phyloP scores from a whole-genome alignment of 2,113 vertebrate genomes.

The Dipodomys spectabilis region DNA sequence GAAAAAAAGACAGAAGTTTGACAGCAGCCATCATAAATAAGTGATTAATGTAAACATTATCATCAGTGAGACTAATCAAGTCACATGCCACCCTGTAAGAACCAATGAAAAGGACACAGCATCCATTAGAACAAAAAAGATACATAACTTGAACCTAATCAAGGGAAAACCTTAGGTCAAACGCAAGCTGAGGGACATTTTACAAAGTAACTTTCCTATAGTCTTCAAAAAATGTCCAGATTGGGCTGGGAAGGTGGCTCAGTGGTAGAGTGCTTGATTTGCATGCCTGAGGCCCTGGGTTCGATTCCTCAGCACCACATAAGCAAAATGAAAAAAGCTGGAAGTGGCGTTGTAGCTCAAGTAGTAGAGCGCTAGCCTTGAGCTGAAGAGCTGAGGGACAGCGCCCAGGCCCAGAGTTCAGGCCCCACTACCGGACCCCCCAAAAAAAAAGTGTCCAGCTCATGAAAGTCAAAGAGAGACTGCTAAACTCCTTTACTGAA shows the following conservation, averaged over 20 bases:
- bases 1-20: neutral
- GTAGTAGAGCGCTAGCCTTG: too few relatives aligned
- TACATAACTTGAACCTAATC: neutral
- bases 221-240: neutral
- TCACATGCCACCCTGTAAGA: neutral
- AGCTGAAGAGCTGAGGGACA: too few relatives aligned
- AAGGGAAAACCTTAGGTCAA: neutral
- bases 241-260: too few relatives aligned
- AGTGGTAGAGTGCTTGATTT: too few relatives aligned
- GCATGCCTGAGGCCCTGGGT: too few relatives aligned
- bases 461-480: constrained; percentile 15
- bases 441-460: neutral
- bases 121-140: neutral
- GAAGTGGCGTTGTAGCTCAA: too few relatives aligned
- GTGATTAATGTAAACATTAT: neutral
- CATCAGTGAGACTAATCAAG: neutral
- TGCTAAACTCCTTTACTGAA: neutral
- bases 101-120: neutral
- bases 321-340: too few relatives aligned
- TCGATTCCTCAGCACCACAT: too few relatives aligned
- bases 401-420: too few relatives aligned
- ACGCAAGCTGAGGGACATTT: neutral
- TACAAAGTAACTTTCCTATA: neutral
- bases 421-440: too few relatives aligned
- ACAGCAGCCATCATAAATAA: neutral